Percentiles rank a stretch among this genome's conserved stretches.
These are phyloP conservation scores for Phyllopteryx taeniolatus DNA, from an alignment of 2,113 vertebrate species.

Conservation along the genomic window DNA sequence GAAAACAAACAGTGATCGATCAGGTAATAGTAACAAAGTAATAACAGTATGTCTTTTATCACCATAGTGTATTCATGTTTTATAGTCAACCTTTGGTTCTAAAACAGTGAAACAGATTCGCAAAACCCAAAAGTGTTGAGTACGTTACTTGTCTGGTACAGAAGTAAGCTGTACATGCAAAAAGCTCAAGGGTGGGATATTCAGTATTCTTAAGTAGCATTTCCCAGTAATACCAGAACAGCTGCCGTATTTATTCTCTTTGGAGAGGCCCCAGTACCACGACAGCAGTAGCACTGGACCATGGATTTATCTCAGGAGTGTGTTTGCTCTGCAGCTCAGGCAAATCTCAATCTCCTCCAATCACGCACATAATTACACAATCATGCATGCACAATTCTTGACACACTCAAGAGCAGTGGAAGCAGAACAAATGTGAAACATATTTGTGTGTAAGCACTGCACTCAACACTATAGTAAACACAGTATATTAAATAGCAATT, in stretches of 20 bases:
- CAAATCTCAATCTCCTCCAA: constrained; percentile 34
- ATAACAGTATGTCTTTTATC: not conserved
- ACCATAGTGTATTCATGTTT: not conserved
- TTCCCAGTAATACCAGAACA: constrained; percentile 52
- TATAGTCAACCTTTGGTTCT: not conserved
- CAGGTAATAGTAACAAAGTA: not conserved
- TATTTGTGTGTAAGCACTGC: not conserved
- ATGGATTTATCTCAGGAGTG: constrained; percentile 38
- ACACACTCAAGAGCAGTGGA: constrained; percentile 11
- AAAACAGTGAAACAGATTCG: not conserved
- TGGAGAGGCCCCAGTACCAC: constrained; percentile 36
- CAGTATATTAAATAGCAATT: not conserved
- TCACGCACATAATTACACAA: constrained; percentile 26
- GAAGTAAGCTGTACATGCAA: constrained; percentile 26
- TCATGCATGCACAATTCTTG: constrained; percentile 21
- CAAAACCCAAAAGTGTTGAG: constrained; percentile 23
- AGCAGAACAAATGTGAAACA: constrained; percentile 2
- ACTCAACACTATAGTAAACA: not conserved
- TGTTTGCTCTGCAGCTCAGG: constrained; percentile 36
- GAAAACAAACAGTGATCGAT: not conserved
- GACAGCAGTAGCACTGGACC: constrained; percentile 45
- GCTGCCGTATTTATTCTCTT: constrained; percentile 39
- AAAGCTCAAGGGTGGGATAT: constrained; percentile 45
- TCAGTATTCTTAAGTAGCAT: constrained; percentile 40
- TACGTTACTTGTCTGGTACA: constrained; percentile 28